A percentile compares a stretch with the other conserved stretches of the same genome.
phyloP scores from a whole-genome alignment of 2,797 vertebrate species.

The Melanotaenia maccullochi region DNA sequence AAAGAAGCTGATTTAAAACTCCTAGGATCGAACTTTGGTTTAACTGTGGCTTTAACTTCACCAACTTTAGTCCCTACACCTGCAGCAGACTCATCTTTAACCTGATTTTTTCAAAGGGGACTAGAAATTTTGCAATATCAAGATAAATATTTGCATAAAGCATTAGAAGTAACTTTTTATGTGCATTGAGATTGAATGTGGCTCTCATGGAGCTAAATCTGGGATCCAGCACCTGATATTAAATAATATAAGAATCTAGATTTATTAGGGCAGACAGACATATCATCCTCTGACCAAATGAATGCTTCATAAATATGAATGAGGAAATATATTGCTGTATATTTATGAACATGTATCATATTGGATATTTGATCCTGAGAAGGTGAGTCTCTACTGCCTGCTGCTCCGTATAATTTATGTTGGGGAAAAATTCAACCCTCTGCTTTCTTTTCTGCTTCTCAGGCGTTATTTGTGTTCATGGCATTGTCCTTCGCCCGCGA shows the following conservation, averaged over 20 bases:
- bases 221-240: neutral
- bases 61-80: too few species aligned
- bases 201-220: neutral
- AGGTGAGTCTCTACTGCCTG: neutral
- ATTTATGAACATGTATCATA: neutral
- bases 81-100: neutral
- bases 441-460: neutral
- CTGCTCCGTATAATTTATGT: constrained; percentile 11
- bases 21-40: too few species aligned
- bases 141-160: neutral
- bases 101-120: neutral
- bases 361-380: neutral
- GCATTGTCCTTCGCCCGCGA: constrained; percentile 97
- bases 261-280: neutral
- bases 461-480: constrained; percentile 99
- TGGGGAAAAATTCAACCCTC: neutral
- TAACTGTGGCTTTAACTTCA: too few species aligned
- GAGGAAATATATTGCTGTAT: neutral
- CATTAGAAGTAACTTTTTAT: neutral
- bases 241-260: neutral
- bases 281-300: neutral
- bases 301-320: neutral
- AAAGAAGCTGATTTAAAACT: too few species aligned
- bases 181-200: too few species aligned
- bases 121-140: neutral